These are phyloP conservation scores for Pachypanchax playfairii DNA, from an alignment of 2,113 vertebrate genomes.

Conservation along the genomic window DNA sequence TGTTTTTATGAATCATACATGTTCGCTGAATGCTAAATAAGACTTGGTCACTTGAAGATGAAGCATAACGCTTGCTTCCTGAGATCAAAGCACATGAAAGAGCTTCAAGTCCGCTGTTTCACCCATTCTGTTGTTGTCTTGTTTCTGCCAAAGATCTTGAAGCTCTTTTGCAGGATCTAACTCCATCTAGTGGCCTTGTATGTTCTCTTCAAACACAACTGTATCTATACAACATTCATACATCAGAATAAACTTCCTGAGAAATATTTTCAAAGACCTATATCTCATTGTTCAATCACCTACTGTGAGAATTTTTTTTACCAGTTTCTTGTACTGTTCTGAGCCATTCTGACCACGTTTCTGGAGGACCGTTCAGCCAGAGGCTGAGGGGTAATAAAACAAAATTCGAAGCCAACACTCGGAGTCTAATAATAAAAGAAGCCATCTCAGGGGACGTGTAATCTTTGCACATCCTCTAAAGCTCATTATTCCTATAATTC, in stretches of 20 bases:
- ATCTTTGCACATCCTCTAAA: constrained; percentile 80
- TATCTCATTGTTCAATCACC: background rate
- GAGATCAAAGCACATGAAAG: constrained; percentile 41
- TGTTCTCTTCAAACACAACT: constrained; percentile 56
- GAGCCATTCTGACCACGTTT: constrained; percentile 16
- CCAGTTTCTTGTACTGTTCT: background rate
- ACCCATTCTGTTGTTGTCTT: constrained; percentile 57
- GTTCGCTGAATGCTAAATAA: constrained; percentile 36
- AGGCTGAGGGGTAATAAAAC: constrained; percentile 63
- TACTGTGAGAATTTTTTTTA: background rate
- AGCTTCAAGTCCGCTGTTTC: constrained; percentile 44
- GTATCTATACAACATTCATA: background rate
- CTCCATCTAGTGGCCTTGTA: constrained; percentile 82
- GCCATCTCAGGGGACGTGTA: constrained; percentile 74
- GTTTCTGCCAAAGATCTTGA: constrained; percentile 42
- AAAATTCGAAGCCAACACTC: constrained; percentile 58
- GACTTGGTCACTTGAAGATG: constrained; percentile 33
- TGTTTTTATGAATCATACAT: constrained; percentile 54
- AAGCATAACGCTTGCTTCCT: constrained; percentile 46
- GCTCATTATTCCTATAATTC: constrained; percentile 79
- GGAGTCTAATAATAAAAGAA: constrained; percentile 70
- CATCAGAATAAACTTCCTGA: background rate
- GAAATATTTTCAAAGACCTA: background rate
- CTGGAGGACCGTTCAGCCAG: constrained; percentile 24
- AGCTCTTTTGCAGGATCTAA: constrained; percentile 79